Percentiles rank a stretch among this genome's conserved stretches.
These are phyloP conservation scores for Piliocolobus tephrosceles DNA, from an alignment of 2,113 vertebrate genomes.

Conservation along the genomic window DNA sequence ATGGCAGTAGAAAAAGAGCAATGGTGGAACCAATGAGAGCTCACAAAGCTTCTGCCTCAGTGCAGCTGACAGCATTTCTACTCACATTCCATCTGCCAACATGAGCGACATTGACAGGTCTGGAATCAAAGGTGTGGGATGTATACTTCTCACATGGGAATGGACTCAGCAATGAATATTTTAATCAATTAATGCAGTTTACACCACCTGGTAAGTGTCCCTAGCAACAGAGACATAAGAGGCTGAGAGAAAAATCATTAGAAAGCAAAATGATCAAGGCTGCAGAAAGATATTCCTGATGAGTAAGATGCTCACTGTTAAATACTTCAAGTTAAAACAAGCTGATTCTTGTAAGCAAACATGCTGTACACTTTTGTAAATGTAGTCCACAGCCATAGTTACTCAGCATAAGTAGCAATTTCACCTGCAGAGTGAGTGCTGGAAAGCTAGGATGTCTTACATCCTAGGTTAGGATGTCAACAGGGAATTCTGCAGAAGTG, in stretches of 20 bases:
- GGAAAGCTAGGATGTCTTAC: neutral
- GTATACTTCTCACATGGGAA: neutral
- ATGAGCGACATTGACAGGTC: neutral
- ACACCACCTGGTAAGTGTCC: neutral
- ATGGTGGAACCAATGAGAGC: too few relatives aligned
- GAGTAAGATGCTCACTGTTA: neutral
- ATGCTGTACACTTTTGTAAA: neutral
- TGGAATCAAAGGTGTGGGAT: neutral
- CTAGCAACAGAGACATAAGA: neutral
- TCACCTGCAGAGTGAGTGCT: neutral
- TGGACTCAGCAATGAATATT: neutral
- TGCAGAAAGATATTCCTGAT: neutral
- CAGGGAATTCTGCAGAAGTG: neutral
- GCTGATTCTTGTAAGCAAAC: neutral
- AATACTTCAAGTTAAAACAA: neutral
- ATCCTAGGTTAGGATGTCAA: neutral
- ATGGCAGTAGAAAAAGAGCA: neutral
- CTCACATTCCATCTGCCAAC: neutral
- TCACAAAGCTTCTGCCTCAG: neutral
- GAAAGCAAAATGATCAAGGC: neutral
- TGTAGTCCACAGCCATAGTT: neutral
- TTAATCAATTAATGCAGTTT: neutral
- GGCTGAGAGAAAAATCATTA: neutral
- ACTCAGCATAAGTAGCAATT: neutral
- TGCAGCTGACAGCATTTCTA: neutral